Conservation (phyloP, 2,113 vertebrate species). For the Heteronetta atricapilla region DNA sequence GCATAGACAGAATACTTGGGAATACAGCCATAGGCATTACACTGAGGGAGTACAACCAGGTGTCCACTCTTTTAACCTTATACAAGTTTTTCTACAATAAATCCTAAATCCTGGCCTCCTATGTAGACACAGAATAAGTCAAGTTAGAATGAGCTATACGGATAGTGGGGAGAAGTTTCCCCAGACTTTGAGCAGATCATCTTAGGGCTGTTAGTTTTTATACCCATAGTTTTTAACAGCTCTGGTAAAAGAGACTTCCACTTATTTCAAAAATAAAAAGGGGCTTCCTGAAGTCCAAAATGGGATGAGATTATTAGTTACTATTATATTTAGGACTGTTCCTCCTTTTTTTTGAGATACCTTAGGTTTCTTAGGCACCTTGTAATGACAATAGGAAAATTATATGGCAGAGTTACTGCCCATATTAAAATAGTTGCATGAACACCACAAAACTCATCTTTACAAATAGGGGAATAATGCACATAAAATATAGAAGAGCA, state of each 20-base stretch:
- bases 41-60: neutral
- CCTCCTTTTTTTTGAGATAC: neutral
- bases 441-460: neutral
- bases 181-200: neutral
- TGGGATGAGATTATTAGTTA: neutral
- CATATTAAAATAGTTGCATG: neutral
- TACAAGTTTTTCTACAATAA: neutral
- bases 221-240: neutral
- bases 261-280: neutral
- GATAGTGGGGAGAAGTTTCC: neutral
- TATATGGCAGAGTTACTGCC: neutral
- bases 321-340: neutral
- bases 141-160: neutral
- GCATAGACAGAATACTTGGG: slow-evolving; percentile 17
- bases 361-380: neutral
- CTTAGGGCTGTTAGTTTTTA: neutral
- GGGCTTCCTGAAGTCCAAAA: neutral
- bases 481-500: neutral
- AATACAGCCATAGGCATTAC: neutral
- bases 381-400: neutral
- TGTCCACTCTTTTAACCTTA: neutral
- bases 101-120: neutral
- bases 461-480: neutral
- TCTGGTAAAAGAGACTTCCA: neutral
- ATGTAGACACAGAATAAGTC: neutral